Evolutionary conservation across 2,797 vertebrate genomes (phyloP).

Genomic region (Gymnothorax javanicus): DNA sequence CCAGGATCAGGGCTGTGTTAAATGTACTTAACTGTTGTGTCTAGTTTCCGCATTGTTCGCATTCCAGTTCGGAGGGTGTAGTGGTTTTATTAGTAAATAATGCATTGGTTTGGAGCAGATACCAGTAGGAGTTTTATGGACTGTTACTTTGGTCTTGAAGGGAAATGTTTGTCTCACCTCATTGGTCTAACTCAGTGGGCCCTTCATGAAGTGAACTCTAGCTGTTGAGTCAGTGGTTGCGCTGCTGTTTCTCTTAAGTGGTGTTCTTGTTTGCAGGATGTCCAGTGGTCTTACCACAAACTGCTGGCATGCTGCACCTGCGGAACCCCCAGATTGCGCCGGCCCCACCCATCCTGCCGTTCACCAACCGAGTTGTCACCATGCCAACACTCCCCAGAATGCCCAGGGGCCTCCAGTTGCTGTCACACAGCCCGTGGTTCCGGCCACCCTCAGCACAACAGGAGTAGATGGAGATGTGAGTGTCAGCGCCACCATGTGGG

Average conservation of each 20-base stretch:
- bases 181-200: not conserved
- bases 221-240: not conserved
- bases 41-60: not conserved
- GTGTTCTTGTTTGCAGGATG: slow-evolving; percentile 67
- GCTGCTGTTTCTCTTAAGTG: not conserved
- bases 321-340: slow-evolving; percentile 72
- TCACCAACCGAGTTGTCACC: slow-evolving; percentile 70
- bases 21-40: not conserved
- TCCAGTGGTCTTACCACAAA: slow-evolving; percentile 78
- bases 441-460: slow-evolving; percentile 55
- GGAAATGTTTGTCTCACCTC: not conserved
- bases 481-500: slow-evolving; percentile 44
- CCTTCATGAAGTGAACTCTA: not conserved
- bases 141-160: not conserved
- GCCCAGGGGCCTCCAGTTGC: slow-evolving; percentile 51
- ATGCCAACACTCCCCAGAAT: slow-evolving; percentile 71
- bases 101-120: not conserved
- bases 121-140: not conserved
- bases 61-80: not conserved
- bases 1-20: no score
- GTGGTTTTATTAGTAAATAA: not conserved
- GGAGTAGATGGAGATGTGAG: slow-evolving; percentile 85
- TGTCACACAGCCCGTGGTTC: slow-evolving; percentile 47
- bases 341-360: slow-evolving; percentile 62
- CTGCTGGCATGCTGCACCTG: slow-evolving; percentile 81